Conservation (phyloP, 2,797 vertebrate species). For the Falco rusticolus region DNA sequence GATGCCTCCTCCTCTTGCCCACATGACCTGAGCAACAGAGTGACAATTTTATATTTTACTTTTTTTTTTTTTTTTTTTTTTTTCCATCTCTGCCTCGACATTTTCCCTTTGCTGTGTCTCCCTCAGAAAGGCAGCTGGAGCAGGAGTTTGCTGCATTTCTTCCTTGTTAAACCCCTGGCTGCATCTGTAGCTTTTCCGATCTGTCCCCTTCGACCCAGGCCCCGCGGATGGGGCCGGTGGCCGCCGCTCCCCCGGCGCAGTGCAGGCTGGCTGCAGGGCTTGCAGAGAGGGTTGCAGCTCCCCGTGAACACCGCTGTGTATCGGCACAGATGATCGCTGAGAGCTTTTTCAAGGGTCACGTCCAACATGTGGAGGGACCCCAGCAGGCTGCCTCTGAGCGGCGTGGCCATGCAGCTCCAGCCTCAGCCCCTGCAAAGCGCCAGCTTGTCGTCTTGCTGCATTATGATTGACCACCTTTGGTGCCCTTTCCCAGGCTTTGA, state of each 20-base stretch:
- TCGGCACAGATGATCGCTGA: fast-evolving
- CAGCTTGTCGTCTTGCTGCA: neutral
- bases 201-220: neutral
- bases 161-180: neutral
- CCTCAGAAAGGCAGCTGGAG: neutral
- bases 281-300: neutral
- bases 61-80: too few relatives aligned
- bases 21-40: neutral
- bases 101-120: neutral
- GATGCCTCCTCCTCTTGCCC: neutral
- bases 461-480: neutral
- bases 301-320: neutral
- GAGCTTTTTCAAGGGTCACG: neutral
- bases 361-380: neutral
- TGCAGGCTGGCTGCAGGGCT: neutral
- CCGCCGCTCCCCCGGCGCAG: neutral
- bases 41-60: neutral
- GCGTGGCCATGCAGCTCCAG: neutral
- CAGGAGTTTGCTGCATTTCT: neutral
- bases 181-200: neutral
- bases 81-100: neutral
- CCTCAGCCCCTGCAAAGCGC: neutral
- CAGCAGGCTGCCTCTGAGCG: neutral
- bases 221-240: neutral
- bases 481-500: slow-evolving; percentile 7